A percentile compares a stretch with the other conserved stretches of the same genome.
phyloP scores from a whole-genome alignment of 2,797 vertebrate species.

The Pipistrellus kuhlii region DNA sequence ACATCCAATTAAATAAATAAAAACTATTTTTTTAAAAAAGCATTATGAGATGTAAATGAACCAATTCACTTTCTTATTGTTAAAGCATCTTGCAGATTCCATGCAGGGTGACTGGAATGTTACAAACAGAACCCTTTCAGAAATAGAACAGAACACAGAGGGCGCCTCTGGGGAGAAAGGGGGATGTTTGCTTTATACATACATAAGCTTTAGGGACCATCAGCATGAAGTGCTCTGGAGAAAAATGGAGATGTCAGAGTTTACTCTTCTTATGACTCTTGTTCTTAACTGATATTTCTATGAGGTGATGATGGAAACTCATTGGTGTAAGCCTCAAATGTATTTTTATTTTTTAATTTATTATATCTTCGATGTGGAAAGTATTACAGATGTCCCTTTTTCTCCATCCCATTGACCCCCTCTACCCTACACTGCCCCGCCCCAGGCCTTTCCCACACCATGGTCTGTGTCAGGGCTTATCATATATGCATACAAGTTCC shows the following conservation, averaged over 20 bases:
- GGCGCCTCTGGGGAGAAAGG: neutral
- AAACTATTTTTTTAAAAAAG: slow-evolving; percentile 22
- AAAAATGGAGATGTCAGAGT: neutral
- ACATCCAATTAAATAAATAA: slow-evolving; percentile 38
- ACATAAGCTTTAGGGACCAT: slow-evolving; percentile 9
- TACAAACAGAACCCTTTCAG: neutral
- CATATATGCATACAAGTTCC: too few species aligned
- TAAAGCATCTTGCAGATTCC: slow-evolving; percentile 1
- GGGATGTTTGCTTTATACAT: neutral
- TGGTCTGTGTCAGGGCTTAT: too few species aligned
- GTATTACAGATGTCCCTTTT: too few species aligned
- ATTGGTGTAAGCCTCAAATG: neutral
- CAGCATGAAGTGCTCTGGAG: neutral
- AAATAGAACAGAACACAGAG: neutral
- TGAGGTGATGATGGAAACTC: neutral
- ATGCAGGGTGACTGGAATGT: neutral
- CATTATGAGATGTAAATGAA: slow-evolving; percentile 52
- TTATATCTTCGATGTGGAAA: too few species aligned
- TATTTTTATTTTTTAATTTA: too few species aligned
- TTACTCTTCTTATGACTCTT: neutral
- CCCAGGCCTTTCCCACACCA: too few species aligned
- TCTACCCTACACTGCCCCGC: too few species aligned
- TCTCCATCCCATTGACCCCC: too few species aligned
- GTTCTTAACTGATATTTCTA: neutral
- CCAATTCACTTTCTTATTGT: slow-evolving; percentile 31